Base-by-base conservation (phyloP, 2,888 invertebrate genomes). In the Mylabris sibirica region DNA sequence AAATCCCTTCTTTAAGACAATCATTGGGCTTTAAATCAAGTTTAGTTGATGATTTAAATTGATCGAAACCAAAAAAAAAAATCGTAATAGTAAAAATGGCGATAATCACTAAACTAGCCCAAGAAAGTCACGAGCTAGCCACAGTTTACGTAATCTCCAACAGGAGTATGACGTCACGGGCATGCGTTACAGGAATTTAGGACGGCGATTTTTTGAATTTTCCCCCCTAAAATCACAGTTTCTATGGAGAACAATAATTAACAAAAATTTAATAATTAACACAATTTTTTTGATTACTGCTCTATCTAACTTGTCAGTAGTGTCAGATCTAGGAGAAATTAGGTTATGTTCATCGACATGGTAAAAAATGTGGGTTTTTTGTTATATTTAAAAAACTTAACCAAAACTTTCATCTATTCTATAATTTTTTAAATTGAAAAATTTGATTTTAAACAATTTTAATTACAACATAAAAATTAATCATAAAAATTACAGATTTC, bases 61-160 rank as follows among this genome's bases (percentile, higher is more conserved):
- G 30, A 30, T n/a, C n/a, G n/a, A n/a, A n/a, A n/a, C n/a, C 30
- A 8, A 30, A 8, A 30, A 38, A 38, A 38, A 38, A 38, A 26
- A 6, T 14, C 24, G 5, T 26, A 26, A 57, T 26, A 24, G 26
- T 57, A 75, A 81, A 81, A 81, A 81, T 80, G 80, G 81, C 81
- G 80, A 79, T 79, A 78, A 77, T 78, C 79, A 77, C 74, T 57
- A 57, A 57, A 57, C 57, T 57, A 57, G 57, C 57, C 77, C 78
- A 78, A 79, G 78, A 79, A 78, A 80, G 78, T 81, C 81, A 81
- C 81, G 81, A 80, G 81, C 78, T 76, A 73, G 71, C 67, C 38
- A 64, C 75, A 77, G 78, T 81, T 81, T 81, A 81, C 79, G 81
- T 81, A 81, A 81, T 77, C 77, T 74, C 78, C 78, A 74, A 73